These are phyloP conservation scores for Castor canadensis DNA, from an alignment of 2,113 vertebrate genomes.

Conservation along the genomic window DNA sequence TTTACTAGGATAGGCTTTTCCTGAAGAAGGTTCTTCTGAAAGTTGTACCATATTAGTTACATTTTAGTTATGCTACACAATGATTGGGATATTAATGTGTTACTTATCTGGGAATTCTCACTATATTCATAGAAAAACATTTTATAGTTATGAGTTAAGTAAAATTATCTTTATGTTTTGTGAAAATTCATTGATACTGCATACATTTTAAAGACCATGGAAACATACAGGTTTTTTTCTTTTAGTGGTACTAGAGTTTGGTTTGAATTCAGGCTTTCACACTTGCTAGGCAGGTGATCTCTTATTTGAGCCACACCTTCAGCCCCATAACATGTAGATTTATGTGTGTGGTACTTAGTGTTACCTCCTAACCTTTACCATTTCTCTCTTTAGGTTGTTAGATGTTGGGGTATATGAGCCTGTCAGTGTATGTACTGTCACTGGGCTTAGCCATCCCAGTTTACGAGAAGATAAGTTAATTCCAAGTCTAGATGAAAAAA, in stretches of 20 bases:
- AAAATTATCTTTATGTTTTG: slow-evolving; percentile 47
- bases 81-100: not conserved
- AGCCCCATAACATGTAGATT: too few species aligned
- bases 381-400: slow-evolving; percentile 29
- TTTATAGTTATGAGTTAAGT: slow-evolving; percentile 33
- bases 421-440: not conserved
- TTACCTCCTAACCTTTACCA: not conserved
- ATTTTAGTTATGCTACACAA: not conserved
- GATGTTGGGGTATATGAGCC: not conserved
- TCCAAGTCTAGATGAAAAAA: slow-evolving; percentile 2
- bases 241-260: too few species aligned
- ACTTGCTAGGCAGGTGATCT: too few species aligned
- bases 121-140: slow-evolving; percentile 35
- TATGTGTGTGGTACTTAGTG: not conserved
- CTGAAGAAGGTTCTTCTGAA: not conserved
- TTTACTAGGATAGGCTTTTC: slow-evolving; percentile 4
- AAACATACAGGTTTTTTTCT: slow-evolving; percentile 3
- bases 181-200: not conserved
- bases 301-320: too few species aligned
- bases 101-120: slow-evolving; percentile 52
- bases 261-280: too few species aligned
- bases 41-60: not conserved
- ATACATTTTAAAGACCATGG: slow-evolving; percentile 35
- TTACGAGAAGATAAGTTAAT: not conserved
- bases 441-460: not conserved